These are phyloP conservation scores for Penaeus indicus DNA, from an alignment of 1,140 invertebrate genomes.

Conservation along the genomic window DNA sequence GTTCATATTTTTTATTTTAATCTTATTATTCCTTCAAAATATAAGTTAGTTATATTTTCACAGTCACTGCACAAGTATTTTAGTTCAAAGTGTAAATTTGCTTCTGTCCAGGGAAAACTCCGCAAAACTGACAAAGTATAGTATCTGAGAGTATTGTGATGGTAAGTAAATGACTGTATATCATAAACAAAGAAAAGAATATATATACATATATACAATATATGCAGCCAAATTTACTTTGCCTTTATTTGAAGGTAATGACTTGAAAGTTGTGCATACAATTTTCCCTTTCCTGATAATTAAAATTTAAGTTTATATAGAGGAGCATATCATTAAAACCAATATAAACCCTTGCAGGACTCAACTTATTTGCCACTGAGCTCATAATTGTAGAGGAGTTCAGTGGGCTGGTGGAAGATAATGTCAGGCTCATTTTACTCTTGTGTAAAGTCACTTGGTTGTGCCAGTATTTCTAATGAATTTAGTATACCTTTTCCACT, in stretches of 20 bases:
- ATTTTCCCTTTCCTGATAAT: conserved; percentile 35
- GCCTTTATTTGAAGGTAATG: conserved; percentile 46
- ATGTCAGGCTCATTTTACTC: neutral
- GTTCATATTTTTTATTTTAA: conserved; percentile 9
- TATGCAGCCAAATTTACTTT: conserved; percentile 29
- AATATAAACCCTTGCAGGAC: conserved; percentile 47
- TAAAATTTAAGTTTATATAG: conserved; percentile 49
- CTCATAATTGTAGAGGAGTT: conserved; percentile 48
- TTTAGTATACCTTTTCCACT: too few relatives aligned
- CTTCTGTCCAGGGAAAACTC: conserved; percentile 50
- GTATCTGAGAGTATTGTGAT: neutral
- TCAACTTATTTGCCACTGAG: conserved; percentile 52
- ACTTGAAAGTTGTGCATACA: conserved; percentile 25
- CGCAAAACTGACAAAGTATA: conserved; percentile 38
- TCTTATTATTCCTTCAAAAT: conserved; percentile 29
- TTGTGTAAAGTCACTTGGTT: neutral
- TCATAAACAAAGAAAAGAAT: neutral
- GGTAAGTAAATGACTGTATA: neutral
- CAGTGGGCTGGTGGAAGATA: conserved; percentile 45
- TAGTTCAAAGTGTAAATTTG: conserved; percentile 47
- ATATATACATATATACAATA: neutral
- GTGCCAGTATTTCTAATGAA: too few relatives aligned
- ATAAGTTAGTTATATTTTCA: conserved; percentile 48
- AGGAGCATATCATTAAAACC: conserved; percentile 51
- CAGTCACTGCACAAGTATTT: conserved; percentile 59